These are phyloP conservation scores for Cottoperca gobio DNA, from an alignment of 2,797 vertebrate species.

Conservation along the genomic window DNA sequence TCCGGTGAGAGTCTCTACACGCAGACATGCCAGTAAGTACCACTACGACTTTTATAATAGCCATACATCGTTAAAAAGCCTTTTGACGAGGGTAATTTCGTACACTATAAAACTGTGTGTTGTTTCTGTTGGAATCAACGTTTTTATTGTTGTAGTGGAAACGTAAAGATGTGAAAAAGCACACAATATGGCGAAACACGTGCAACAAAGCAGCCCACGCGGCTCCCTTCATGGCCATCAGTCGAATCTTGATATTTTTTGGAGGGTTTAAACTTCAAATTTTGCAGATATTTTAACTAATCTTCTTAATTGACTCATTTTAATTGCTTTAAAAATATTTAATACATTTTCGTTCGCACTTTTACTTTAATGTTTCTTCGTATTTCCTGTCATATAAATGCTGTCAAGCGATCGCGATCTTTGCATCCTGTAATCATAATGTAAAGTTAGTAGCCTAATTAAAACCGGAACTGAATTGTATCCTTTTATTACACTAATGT, in stretches of 20 bases:
- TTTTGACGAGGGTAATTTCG: fast-evolving
- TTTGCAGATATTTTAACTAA: fast-evolving
- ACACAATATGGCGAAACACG: slow-evolving; percentile 81
- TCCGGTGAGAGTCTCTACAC: slow-evolving; percentile 76
- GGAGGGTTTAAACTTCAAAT: fast-evolving
- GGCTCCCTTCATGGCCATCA: background rate
- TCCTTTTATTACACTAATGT: background rate
- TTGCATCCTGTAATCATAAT: background rate
- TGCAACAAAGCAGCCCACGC: slow-evolving; percentile 54
- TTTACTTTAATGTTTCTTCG: background rate
- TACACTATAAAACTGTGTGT: fast-evolving
- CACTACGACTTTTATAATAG: background rate
- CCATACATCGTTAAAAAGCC: background rate
- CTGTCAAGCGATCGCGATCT: background rate
- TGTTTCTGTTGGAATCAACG: fast-evolving
- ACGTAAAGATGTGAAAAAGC: background rate
- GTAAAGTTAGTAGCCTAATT: background rate
- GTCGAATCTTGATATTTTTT: background rate
- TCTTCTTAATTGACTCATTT: background rate
- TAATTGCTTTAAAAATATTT: fast-evolving
- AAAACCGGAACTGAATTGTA: background rate
- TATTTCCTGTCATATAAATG: background rate
- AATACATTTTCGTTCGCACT: fast-evolving
- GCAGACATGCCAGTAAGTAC: slow-evolving; percentile 93
- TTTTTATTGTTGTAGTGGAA: background rate